Percentiles rank a stretch among this genome's conserved stretches.
These are phyloP conservation scores for Dermatemys mawii DNA, from an alignment of 2,113 vertebrate species.

Conservation along the genomic window DNA sequence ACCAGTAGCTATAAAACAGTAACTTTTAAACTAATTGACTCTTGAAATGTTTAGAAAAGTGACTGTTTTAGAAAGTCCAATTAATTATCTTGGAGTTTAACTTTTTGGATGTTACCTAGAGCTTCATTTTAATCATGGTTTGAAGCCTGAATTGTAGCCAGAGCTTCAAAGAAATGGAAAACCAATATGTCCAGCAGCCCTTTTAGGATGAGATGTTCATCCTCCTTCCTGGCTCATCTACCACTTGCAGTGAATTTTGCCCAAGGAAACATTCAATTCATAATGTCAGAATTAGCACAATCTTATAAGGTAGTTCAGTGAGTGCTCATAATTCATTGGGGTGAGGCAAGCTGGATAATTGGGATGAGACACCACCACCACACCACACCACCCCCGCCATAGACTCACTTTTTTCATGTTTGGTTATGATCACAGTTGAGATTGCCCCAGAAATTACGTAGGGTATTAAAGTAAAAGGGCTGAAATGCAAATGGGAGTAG, in stretches of 20 bases:
- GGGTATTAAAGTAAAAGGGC: not conserved
- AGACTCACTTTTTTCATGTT: not conserved
- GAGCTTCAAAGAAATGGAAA: not conserved
- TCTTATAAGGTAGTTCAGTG: not conserved
- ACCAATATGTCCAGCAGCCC: rapidly evolving
- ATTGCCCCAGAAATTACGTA: not conserved
- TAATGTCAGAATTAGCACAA: not conserved
- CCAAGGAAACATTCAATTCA: not conserved
- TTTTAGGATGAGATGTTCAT: rapidly evolving
- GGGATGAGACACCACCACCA: not conserved
- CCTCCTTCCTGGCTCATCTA: not conserved
- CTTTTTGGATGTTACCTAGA: not conserved
- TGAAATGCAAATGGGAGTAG: rapidly evolving
- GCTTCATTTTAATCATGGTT: not conserved
- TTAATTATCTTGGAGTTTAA: not conserved
- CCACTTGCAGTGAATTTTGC: not conserved
- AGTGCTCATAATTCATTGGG: rapidly evolving
- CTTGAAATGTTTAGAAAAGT: not conserved
- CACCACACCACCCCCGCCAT: no score
- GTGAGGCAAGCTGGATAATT: rapidly evolving
- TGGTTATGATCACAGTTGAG: not conserved
- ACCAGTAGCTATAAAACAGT: not conserved
- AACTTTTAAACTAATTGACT: not conserved
- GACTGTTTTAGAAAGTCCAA: not conserved
- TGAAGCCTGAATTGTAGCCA: not conserved